phyloP scores from a whole-genome alignment of 2,113 vertebrate genomes.

The Aspidoscelis tigris region DNA sequence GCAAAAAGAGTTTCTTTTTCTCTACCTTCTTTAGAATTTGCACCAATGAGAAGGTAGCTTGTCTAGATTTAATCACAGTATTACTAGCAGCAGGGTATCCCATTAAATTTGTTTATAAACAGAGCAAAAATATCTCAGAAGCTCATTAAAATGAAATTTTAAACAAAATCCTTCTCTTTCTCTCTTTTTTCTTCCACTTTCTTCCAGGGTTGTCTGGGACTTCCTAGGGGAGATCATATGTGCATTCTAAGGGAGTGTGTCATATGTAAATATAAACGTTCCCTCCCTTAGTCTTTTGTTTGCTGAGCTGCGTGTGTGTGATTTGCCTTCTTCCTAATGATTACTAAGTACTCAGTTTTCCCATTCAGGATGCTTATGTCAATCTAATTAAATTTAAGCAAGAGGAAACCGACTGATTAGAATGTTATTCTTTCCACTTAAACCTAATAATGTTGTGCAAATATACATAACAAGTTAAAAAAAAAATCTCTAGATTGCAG shows the following conservation, averaged over 20 bases:
- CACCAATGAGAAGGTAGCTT: conserved; percentile 35
- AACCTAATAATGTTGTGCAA: conserved; percentile 83
- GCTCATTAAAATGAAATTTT: conserved; percentile 49
- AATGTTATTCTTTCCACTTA: conserved; percentile 83
- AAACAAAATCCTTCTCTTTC: conserved; percentile 1
- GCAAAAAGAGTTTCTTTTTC: background rate
- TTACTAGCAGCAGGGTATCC: conserved; percentile 38
- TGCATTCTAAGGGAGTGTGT: conserved; percentile 55
- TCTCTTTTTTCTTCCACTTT: conserved; percentile 22
- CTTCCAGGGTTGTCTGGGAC: conserved; percentile 49
- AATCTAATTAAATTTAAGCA: conserved; percentile 88
- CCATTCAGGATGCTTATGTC: conserved; percentile 85
- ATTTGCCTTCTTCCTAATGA: conserved; percentile 82
- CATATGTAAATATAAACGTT: conserved; percentile 30
- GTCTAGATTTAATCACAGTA: conserved; percentile 47
- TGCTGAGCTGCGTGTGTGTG: conserved; percentile 65
- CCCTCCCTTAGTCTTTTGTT: conserved; percentile 45
- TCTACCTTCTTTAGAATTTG: conserved; percentile 36
- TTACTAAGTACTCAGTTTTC: conserved; percentile 83
- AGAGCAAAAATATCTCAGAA: conserved; percentile 44
- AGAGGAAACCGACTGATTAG: conserved; percentile 88
- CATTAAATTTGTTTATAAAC: conserved; percentile 46
- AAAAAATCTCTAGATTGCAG: background rate
- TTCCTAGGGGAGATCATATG: conserved; percentile 52
- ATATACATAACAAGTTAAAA: conserved; percentile 58